Evolutionary conservation across 2,888 invertebrate species (phyloP), one percentile per base, ranked within the genome.

Genomic region (Sclerodermus sp.): DNA sequence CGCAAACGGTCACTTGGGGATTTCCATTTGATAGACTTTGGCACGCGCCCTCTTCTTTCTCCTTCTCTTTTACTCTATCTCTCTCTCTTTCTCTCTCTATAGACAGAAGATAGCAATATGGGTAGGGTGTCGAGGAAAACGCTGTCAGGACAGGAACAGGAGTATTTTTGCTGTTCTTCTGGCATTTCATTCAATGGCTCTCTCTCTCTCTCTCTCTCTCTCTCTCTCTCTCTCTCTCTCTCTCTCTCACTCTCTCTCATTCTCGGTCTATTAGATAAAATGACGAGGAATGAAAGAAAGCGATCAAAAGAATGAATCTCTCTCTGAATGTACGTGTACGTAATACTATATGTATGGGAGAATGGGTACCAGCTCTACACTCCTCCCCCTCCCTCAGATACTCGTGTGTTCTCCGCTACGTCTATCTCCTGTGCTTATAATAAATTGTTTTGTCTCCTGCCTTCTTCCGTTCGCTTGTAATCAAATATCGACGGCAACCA

Each of bases 211-310:
- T 34, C 34, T 34, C 34, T 34, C 34, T 34, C 34, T 34, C 38
- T 38, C 17, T 38, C 38, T 16, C 38, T 38, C 16, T 14, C 38
- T 16, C 17, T 38, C 38, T 38, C 17, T 38, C 41, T 50, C 23
- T 39, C 49, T 34, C 18, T 38, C 3, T 42, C 13, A 31, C 36
- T 42, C 12, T 34, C 18, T 34, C 31, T 55, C 55, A 44, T 13
- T 57, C 52, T 17, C 36, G 47, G 62, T 62, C 61, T 57, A 64
- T 64, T 64, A 64, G 64, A 61, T 62, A 63, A 62, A 51, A 51
- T 45, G 62, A 62, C 62, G 46, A 58, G 38, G 17, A 32, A 44
- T 38, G 43, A 43, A 51, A 51, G 49, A 42, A 53, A 44, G 40
- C 30, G 17, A 46, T 46, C 42, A 23, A 51, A 53, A 34, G 16